A percentile compares a stretch with the other conserved stretches of the same genome.
phyloP scores from a whole-genome alignment of 2,888 invertebrate species.

The Amphimallon solstitiale region DNA sequence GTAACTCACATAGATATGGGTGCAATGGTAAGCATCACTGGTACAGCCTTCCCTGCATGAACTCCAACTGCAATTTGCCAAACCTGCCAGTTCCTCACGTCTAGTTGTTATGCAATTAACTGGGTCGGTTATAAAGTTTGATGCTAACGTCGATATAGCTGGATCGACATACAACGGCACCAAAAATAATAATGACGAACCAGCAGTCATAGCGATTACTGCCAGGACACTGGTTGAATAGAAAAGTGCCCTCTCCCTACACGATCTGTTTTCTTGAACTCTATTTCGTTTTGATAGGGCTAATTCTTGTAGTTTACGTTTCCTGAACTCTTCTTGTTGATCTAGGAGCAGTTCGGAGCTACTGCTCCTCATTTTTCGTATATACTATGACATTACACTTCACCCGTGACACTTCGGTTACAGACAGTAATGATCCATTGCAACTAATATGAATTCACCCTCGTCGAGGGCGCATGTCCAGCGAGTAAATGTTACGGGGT shows the following conservation, averaged over 20 bases:
- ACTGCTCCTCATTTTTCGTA: slow-evolving; percentile 70
- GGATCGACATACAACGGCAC: slow-evolving; percentile 79
- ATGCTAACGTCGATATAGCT: slow-evolving; percentile 73
- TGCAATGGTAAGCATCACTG: slow-evolving; percentile 77
- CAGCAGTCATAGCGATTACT: slow-evolving; percentile 76
- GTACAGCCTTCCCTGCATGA: slow-evolving; percentile 85
- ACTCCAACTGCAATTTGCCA: slow-evolving; percentile 84
- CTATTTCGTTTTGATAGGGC: slow-evolving; percentile 63
- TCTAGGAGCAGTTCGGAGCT: slow-evolving; percentile 82
- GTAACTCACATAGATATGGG: slow-evolving; percentile 72
- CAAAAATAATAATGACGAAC: slow-evolving; percentile 77
- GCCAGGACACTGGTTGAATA: slow-evolving; percentile 77
- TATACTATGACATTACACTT: slow-evolving; percentile 57
- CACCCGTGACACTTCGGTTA: slow-evolving; percentile 26
- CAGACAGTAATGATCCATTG: slow-evolving; percentile 39
- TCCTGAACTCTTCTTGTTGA: slow-evolving; percentile 76
- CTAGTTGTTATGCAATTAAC: slow-evolving; percentile 78
- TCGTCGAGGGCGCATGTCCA: slow-evolving; percentile 34
- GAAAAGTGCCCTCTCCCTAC: slow-evolving; percentile 75
- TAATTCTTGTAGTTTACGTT: slow-evolving; percentile 71
- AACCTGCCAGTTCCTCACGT: slow-evolving; percentile 75
- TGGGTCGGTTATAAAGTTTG: slow-evolving; percentile 79
- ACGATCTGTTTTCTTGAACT: slow-evolving; percentile 66
- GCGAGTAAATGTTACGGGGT: neutral
- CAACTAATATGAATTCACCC: slow-evolving; percentile 27